Conservation (phyloP, 2,113 vertebrate genomes). For the Oceanites oceanicus region DNA sequence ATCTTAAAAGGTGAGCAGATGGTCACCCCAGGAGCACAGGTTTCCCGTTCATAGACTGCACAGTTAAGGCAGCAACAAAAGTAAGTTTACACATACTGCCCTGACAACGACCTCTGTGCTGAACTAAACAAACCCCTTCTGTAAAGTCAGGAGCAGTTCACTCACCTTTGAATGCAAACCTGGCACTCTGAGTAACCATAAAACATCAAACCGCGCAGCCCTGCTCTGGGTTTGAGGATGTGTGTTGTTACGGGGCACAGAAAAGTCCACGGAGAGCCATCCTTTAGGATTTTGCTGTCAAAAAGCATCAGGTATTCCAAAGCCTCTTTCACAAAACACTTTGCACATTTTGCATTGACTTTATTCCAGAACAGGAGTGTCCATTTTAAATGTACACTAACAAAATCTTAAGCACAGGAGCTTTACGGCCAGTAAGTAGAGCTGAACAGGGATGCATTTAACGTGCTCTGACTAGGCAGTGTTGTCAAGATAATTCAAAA, state of each 20-base stretch:
- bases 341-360: not conserved
- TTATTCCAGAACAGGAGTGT: not conserved
- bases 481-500: not conserved
- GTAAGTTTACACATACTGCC: not conserved
- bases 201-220: not conserved
- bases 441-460: not conserved
- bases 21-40: not conserved
- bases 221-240: not conserved
- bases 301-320: not conserved
- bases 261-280: not conserved
- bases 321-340: not conserved
- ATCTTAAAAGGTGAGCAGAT: constrained; percentile 23
- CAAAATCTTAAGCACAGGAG: not conserved
- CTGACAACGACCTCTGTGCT: constrained; percentile 28
- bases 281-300: not conserved
- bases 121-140: constrained; percentile 3
- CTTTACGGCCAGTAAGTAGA: not conserved
- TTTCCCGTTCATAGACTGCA: not conserved
- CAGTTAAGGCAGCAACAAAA: not conserved
- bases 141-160: not conserved
- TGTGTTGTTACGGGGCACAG: not conserved
- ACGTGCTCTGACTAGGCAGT: not conserved
- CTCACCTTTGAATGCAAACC: not conserved
- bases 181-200: not conserved
- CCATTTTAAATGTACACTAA: not conserved